Base-by-base conservation (phyloP, 2,888 invertebrate genomes). In the Flexamia atlantica region DNA sequence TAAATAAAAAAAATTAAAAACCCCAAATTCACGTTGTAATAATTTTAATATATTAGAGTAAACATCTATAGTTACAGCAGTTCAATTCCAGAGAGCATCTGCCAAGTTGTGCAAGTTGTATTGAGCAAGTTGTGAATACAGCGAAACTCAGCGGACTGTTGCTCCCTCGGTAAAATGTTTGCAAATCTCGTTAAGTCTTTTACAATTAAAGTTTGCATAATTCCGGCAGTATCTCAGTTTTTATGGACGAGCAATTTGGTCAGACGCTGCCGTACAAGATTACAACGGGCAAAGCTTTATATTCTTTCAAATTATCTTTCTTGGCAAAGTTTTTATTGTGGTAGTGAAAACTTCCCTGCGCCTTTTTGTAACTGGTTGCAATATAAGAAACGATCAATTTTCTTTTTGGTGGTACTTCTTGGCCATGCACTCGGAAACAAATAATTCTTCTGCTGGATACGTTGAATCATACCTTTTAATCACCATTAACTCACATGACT, bases 171-270 rank as follows among this genome's bases (percentile, higher is more conserved):
- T 30, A 64, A 64, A 64, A 64, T 28, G 64, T 64, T 64, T 64
- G 64, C 64, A 28, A 64, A 64, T 64, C 64, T 64, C 64, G 64
- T 64, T 64, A 64, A 64, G 64, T 64, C 64, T 64, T 64, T 64
- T 64, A 23, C 72, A 72, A 72, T 72, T 72, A 72, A 72, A 72
- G 72, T 72, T 72, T 72, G 72, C 72, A 72, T 40, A 72, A 72
- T 72, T 40, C 40, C 72, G 14, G 30, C 72, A 72, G 36, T 40
- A 72, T 40, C 40, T 40, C 40, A 72, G 72, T 72, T 72, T 72
- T 72, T 72, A 72, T 40, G 40, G 72, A 72, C 64, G 64, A 23
- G 72, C 72, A 72, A 72, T 40, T 72, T 72, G 40, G 72, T 40
- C 40, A 72, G 40, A 42, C 72, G 40, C 30, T 30, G 64, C 64